A percentile compares a stretch with the other conserved stretches of the same genome.
Conservation (phyloP, 2,113 vertebrate genomes). For the Nyctibius bracteatus region DNA sequence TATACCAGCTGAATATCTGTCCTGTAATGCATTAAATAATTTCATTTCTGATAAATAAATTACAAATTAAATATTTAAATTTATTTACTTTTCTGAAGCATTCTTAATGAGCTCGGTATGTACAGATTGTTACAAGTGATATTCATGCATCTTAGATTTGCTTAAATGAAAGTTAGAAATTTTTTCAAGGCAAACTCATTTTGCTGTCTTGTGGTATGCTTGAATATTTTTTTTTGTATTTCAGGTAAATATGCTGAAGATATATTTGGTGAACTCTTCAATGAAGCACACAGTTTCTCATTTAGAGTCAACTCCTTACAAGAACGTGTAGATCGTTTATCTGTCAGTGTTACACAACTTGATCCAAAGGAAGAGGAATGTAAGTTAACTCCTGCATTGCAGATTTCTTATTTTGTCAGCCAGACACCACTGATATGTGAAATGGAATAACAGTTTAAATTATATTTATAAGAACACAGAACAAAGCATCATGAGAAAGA, state of each 20-base stretch:
- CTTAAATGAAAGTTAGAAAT: neutral
- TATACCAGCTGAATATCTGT: neutral
- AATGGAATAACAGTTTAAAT: neutral
- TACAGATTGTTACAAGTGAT: neutral
- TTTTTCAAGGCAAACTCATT: neutral
- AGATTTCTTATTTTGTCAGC: neutral
- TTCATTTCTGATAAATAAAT: neutral
- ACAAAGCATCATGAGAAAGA: neutral
- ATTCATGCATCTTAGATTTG: neutral
- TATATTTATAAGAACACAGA: neutral
- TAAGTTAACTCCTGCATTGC: constrained; percentile 75
- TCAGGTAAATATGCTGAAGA: constrained; percentile 99
- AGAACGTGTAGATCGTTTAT: constrained; percentile 95
- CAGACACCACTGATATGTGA: neutral
- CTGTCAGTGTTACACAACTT: constrained; percentile 96
- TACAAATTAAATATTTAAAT: neutral
- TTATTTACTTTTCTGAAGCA: neutral
- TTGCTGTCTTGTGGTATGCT: neutral
- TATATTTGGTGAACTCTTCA: constrained; percentile 97
- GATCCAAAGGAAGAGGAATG: constrained; percentile 98
- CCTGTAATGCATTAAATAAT: neutral
- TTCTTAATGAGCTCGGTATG: neutral
- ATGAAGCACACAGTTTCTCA: constrained; percentile 96
- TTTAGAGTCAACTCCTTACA: constrained; percentile 98
- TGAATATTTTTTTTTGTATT: neutral